Conservation (phyloP, 2,888 invertebrate genomes). For the Eumacrocentrus americanus region DNA sequence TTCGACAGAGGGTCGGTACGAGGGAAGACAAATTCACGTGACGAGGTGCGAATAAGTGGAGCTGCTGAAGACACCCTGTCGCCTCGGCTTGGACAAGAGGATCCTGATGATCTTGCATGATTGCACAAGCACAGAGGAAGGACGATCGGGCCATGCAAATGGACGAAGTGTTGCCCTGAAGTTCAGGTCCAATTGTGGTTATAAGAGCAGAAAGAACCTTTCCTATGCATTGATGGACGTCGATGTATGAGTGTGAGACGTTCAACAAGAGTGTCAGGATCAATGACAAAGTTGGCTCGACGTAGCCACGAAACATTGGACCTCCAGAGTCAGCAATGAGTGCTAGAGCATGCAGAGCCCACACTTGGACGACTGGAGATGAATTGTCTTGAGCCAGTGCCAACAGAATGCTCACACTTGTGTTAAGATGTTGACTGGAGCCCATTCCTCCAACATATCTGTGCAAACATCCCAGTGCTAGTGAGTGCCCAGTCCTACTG, state of each 20-base stretch:
- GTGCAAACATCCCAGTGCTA: constrained; percentile 96
- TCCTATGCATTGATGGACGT: constrained; percentile 92
- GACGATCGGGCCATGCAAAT: constrained; percentile 81
- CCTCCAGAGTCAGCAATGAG: constrained; percentile 97
- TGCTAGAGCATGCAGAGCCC: constrained; percentile 95
- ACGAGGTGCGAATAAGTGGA: constrained; percentile 96
- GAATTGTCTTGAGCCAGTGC: constrained; percentile 93
- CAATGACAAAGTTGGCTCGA: constrained; percentile 90
- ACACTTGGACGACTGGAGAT: constrained; percentile 94
- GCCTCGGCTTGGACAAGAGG: constrained; percentile 95
- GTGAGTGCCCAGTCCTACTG: constrained; percentile 83
- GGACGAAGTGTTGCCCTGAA: constrained; percentile 81
- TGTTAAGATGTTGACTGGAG: constrained; percentile 91
- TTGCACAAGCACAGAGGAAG: constrained; percentile 91
- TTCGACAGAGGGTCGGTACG: constrained; percentile 89
- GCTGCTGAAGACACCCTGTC: constrained; percentile 92
- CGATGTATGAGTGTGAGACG: constrained; percentile 89
- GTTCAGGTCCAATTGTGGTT: constrained; percentile 96
- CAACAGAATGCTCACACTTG: constrained; percentile 91
- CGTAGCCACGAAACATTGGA: constrained; percentile 97
- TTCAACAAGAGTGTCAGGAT: constrained; percentile 87
- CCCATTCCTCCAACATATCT: constrained; percentile 96
- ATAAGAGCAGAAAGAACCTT: constrained; percentile 93
- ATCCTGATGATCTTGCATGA: constrained; percentile 88
- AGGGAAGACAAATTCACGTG: constrained; percentile 92